Evolutionary conservation across 2,888 invertebrate species (phyloP).

Genomic region (Drosophila paramelanica): DNA sequence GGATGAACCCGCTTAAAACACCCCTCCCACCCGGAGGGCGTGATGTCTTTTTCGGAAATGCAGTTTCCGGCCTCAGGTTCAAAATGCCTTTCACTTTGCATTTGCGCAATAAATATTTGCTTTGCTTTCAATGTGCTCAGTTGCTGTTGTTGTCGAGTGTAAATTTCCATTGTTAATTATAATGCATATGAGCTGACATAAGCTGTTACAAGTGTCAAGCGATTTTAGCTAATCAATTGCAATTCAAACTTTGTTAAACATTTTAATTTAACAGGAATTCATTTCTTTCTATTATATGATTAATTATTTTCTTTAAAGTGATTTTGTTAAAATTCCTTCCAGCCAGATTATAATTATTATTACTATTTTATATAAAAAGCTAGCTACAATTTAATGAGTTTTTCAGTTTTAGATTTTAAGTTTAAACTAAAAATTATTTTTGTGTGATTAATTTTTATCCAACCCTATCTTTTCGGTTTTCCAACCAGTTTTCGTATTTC

Average conservation of each 20-base stretch:
- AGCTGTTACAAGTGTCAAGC: background rate
- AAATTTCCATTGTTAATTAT: constrained; percentile 40
- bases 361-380: too few relatives aligned
- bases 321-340: too few relatives aligned
- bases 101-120: constrained; percentile 35
- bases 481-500: constrained; percentile 10
- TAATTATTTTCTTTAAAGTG: background rate
- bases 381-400: too few relatives aligned
- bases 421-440: background rate
- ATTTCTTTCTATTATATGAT: background rate
- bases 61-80: constrained; percentile 56
- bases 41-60: constrained; percentile 23
- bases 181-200: constrained; percentile 23
- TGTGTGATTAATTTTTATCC: background rate
- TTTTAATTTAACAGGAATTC: background rate
- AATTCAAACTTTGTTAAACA: constrained; percentile 3
- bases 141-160: constrained; percentile 5
- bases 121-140: constrained; percentile 13
- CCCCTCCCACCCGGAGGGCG: constrained; percentile 1
- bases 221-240: constrained; percentile 2
- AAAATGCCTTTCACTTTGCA: constrained; percentile 61
- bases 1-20: constrained; percentile 9
- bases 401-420: too few relatives aligned
- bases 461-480: constrained; percentile 13
- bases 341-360: too few relatives aligned